These are phyloP conservation scores for Xanthorhoe spadicearia DNA, from an alignment of 2,888 invertebrate species.

Conservation along the genomic window DNA sequence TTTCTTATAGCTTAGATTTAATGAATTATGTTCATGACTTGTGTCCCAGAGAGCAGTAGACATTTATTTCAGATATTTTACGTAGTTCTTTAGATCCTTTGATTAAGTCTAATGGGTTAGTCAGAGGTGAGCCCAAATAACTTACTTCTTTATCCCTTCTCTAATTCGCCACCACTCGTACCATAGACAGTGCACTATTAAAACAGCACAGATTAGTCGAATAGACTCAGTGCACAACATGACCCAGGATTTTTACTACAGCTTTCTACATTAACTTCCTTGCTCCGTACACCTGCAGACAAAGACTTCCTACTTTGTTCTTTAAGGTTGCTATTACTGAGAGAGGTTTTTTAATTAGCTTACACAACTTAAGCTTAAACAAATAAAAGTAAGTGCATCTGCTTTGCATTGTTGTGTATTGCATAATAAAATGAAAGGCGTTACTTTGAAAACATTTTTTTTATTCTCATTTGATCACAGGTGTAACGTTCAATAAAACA, in stretches of 20 bases:
- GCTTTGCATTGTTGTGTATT: background rate
- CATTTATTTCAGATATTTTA: no score
- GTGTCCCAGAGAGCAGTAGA: no score
- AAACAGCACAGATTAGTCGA: conserved; percentile 70
- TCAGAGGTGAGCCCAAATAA: no score
- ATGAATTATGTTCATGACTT: no score
- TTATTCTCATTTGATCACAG: background rate
- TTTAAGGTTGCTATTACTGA: conserved; percentile 34
- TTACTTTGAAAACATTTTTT: background rate
- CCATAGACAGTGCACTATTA: conserved; percentile 43
- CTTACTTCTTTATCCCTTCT: conserved; percentile 6
- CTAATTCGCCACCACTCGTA: conserved; percentile 40
- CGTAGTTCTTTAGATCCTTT: no score
- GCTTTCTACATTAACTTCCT: conserved; percentile 79
- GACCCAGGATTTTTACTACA: conserved; percentile 70
- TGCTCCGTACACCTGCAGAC: conserved; percentile 68
- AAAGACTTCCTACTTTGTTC: conserved; percentile 69
- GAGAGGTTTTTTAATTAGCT: conserved; percentile 27
- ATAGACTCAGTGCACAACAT: conserved; percentile 69
- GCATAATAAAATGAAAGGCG: background rate
- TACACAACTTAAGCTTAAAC: background rate
- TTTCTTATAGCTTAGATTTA: no score
- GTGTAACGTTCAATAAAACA: background rate
- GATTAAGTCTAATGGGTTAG: no score
- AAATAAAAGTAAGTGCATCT: conserved; percentile 14